Conservation (phyloP, 2,797 vertebrate species). For the Australoheros facetus region DNA sequence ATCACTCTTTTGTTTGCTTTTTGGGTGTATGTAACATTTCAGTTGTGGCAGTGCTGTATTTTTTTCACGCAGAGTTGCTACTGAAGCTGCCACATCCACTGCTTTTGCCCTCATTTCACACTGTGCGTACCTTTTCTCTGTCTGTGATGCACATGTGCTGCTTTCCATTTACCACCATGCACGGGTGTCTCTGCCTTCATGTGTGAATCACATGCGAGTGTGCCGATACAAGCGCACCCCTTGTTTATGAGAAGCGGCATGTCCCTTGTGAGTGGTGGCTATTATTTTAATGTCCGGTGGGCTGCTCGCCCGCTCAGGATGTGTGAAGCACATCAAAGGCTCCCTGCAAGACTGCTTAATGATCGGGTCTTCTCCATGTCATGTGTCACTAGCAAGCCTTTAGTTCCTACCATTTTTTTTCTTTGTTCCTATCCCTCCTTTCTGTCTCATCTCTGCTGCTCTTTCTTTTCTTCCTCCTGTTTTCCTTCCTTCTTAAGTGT, state of each 20-base stretch:
- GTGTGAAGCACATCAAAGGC: slow-evolving; percentile 57
- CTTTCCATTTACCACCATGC: neutral
- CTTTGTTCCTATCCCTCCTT: neutral
- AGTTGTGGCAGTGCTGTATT: neutral
- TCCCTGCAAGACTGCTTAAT: slow-evolving; percentile 53
- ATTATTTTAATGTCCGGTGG: slow-evolving; percentile 63
- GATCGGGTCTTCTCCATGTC: slow-evolving; percentile 48
- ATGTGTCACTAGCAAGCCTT: slow-evolving; percentile 34
- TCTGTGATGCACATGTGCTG: neutral
- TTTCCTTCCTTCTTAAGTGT: neutral
- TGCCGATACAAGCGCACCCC: neutral
- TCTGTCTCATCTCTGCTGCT: slow-evolving; percentile 7
- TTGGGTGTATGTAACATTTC: slow-evolving; percentile 19
- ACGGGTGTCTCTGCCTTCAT: neutral
- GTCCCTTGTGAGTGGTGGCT: slow-evolving; percentile 53
- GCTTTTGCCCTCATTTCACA: slow-evolving; percentile 12
- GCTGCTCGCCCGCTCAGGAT: slow-evolving; percentile 39
- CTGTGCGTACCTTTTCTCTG: neutral
- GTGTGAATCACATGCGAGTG: neutral
- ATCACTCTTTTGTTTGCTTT: slow-evolving; percentile 36
- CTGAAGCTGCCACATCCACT: neutral
- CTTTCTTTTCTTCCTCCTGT: neutral
- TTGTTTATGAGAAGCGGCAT: slow-evolving; percentile 43
- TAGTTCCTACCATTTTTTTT: slow-evolving; percentile 4
- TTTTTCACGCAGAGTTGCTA: neutral